Evolutionary conservation across 2,888 invertebrate genomes (phyloP).

Genomic region (Melitaea athalia): DNA sequence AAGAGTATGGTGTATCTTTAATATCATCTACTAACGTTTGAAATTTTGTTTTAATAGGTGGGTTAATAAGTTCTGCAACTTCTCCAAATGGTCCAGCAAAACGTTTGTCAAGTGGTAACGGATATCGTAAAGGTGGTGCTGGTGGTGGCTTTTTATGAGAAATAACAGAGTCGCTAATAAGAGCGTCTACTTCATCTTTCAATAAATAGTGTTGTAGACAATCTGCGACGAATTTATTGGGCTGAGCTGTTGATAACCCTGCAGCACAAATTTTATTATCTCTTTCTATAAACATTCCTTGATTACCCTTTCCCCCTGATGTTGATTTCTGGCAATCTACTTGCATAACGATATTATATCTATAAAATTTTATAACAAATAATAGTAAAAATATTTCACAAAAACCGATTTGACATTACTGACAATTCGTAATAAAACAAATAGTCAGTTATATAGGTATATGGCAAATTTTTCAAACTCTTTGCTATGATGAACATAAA

Average conservation of each 20-base stretch:
- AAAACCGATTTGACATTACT: slow-evolving; percentile 18
- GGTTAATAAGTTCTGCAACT: slow-evolving; percentile 56
- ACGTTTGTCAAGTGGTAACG: slow-evolving; percentile 57
- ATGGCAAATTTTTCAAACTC: background rate
- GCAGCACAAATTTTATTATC: slow-evolving; percentile 67
- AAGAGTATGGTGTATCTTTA: slow-evolving; percentile 62
- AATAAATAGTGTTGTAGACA: slow-evolving; percentile 62
- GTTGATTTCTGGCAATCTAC: slow-evolving; percentile 59
- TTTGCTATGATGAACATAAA: too few species aligned
- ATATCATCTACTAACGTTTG: slow-evolving; percentile 62
- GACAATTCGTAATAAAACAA: slow-evolving; percentile 3
- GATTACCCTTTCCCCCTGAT: slow-evolving; percentile 70
- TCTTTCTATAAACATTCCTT: slow-evolving; percentile 66
- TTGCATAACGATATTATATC: slow-evolving; percentile 50
- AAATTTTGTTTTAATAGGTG: slow-evolving; percentile 64
- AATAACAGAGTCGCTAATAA: slow-evolving; percentile 62
- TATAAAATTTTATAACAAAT: slow-evolving; percentile 8
- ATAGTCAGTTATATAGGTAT: background rate
- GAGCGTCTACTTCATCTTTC: slow-evolving; percentile 67
- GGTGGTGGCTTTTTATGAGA: slow-evolving; percentile 57
- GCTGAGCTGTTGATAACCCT: slow-evolving; percentile 63
- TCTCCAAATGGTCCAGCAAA: slow-evolving; percentile 55
- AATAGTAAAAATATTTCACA: slow-evolving; percentile 5
- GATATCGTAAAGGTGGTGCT: slow-evolving; percentile 58
- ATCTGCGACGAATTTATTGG: slow-evolving; percentile 53